Evolutionary conservation across 1,140 invertebrate genomes (phyloP).

Genomic region (Drosophila leontia): DNA sequence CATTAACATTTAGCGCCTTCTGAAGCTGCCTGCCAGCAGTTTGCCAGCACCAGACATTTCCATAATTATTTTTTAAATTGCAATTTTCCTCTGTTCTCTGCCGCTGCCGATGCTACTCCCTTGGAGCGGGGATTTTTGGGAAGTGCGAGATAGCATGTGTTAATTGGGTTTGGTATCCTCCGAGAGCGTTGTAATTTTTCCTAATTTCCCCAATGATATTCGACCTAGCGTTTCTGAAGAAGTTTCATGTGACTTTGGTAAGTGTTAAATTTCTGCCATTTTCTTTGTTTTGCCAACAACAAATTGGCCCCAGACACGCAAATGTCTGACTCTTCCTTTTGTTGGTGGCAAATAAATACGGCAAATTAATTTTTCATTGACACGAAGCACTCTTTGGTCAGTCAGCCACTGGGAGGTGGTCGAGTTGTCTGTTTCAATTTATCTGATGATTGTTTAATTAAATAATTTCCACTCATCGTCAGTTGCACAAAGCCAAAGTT

Average conservation of each 20-base stretch:
- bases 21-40: constrained; percentile 57
- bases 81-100: constrained; percentile 59
- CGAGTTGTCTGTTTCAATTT: constrained; percentile 25
- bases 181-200: background rate
- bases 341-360: constrained; percentile 29
- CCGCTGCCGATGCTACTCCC: constrained; percentile 13
- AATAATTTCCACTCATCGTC: constrained; percentile 65
- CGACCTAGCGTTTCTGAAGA: constrained; percentile 19
- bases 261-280: constrained; percentile 74
- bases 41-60: constrained; percentile 69
- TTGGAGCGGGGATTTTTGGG: constrained; percentile 58
- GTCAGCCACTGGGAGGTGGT: constrained; percentile 10
- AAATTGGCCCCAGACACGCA: constrained; percentile 71
- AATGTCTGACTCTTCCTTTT: constrained; percentile 36
- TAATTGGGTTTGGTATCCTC: constrained; percentile 66
- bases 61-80: constrained; percentile 83
- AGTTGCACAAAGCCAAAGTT: constrained; percentile 40
- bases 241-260: constrained; percentile 50
- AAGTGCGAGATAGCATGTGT: constrained; percentile 71
- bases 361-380: constrained; percentile 74
- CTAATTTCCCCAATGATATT: constrained; percentile 14
- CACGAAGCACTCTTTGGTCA: constrained; percentile 53
- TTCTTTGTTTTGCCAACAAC: constrained; percentile 62
- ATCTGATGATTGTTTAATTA: constrained; percentile 72
- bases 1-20: constrained; percentile 82